Percentiles rank a stretch among this genome's conserved stretches.
Conservation (phyloP, 2,113 vertebrate species). For the Rhea americana region DNA sequence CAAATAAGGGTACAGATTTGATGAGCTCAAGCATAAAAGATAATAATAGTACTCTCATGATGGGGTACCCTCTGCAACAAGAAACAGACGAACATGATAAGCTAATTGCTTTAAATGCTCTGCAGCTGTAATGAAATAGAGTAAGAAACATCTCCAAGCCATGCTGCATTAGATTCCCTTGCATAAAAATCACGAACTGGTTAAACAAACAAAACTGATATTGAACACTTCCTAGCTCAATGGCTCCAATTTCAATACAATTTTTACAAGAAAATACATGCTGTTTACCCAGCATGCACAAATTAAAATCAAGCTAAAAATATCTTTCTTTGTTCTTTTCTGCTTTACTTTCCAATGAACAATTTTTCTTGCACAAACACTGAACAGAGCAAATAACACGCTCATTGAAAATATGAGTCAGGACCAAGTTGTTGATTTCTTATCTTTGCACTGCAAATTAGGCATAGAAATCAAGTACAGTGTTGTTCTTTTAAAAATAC, state of each 20-base stretch:
- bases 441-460: slow-evolving; percentile 51
- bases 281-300: slow-evolving; percentile 45
- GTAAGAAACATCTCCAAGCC: slow-evolving; percentile 48
- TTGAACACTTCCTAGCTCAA: slow-evolving; percentile 26
- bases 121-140: slow-evolving; percentile 57
- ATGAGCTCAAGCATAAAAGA: slow-evolving; percentile 43
- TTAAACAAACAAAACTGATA: slow-evolving; percentile 61
- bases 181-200: slow-evolving; percentile 40
- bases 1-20: slow-evolving; percentile 32
- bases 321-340: slow-evolving; percentile 22
- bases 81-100: slow-evolving; percentile 40
- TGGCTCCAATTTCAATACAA: slow-evolving; percentile 44
- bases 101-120: slow-evolving; percentile 64
- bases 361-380: slow-evolving; percentile 59
- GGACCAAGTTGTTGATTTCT: slow-evolving; percentile 60
- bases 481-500: slow-evolving; percentile 32
- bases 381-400: slow-evolving; percentile 51
- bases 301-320: slow-evolving; percentile 62
- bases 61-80: slow-evolving; percentile 15
- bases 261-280: slow-evolving; percentile 53
- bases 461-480: slow-evolving; percentile 23
- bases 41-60: slow-evolving; percentile 38
- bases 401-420: slow-evolving; percentile 37
- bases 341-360: slow-evolving; percentile 42
- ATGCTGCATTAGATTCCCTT: slow-evolving; percentile 3